Base-by-base conservation (phyloP, 2,888 invertebrate species). In the Parelbella ahira region DNA sequence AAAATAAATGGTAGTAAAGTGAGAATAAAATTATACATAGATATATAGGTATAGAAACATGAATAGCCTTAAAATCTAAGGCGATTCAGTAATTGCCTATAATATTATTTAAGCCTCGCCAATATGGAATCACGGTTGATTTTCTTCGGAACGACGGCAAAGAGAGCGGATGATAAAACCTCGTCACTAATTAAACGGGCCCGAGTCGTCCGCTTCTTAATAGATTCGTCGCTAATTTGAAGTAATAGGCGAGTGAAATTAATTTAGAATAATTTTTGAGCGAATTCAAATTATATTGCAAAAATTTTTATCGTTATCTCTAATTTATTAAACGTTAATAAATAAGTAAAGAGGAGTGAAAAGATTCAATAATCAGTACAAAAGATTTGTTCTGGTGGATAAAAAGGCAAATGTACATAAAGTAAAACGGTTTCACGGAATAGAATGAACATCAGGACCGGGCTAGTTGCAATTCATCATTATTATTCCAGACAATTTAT, bases 401-500 rank as follows among this genome's bases (percentile, higher is more conserved):
- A 32, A 39, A 39, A 32, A 39, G 10, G 12, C 19, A 39, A 41
- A 41, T 33, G 19, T 27, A 41, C 33, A 23, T 24, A 30, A 7
- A 45, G 61, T 64, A 60, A 68, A 77, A 72, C 65, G 63, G 64
- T 58, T 66, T 64, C 68, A 73, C 73, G 78, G 77, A 78, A 78
- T 80, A 77, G 76, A 73, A 74, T 68, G 63, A 73, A 75, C 76
- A 78, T 71, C 63, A 63, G 70, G 68, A 73, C 67, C 73, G 68
- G 65, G 63, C 73, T 80, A 83, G 86, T 80, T 83, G 86, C 86
- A 86, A 87, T 87, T 84, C 84, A 87, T 87, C 87, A 87, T 87
- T 87, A 86, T 87, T 87, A 87, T 87, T 87, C 87, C 87, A 82
- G 84, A 83, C 87, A 84, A 87, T 87, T 87, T 87, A 86, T 87